Evolutionary conservation across 2,888 invertebrate species (phyloP), one percentile per base, ranked within the genome.

Genomic region (Azorinus chamasolen): DNA sequence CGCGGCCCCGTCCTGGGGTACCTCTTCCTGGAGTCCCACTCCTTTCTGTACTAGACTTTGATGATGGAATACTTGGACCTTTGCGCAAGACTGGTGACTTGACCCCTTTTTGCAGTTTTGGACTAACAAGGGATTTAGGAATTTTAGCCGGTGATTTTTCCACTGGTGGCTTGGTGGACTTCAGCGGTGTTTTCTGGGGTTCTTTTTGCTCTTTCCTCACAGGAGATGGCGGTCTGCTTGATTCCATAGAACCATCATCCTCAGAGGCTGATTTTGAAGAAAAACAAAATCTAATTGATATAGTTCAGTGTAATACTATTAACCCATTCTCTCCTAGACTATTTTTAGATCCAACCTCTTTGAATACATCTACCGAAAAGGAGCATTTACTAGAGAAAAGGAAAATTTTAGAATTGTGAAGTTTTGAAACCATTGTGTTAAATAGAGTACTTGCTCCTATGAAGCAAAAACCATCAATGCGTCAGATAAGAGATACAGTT

Each of bases 1-100:
- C 85, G 41, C 87, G 64, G 1, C 89, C 87, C 22, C 85, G 32
- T 14, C 79, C 79, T 12, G 68, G 66, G 24, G 73, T 64, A 14
- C 78, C 72, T 45, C 75, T 68, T 24, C 75, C 75, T 51, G 74
- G 27, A 24, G 66, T 27, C 22, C 43, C 37, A 8, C 48, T 41
- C 16, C 37, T 55, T 22, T 51, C 59, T 22, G 51, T 37, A n/a
- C 41, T 51, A 51, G 53, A 53, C 43, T 65, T 72, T 10, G 62
- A 51, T n/a, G 76, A 66, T 22, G 75, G 72, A 37, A 80, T 80
- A 64, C 72, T 70, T 16, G 80, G 80, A 2, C 80, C 80, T 62
- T 70, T 69, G 48, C 80, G 45, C 5, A 80, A 20, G 0, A 48
- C 57, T n/a, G 61, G 69, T 24, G 65, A 62, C 25, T 80, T 76